These are phyloP conservation scores for Pomacea canaliculata DNA, from an alignment of 2,888 invertebrate species.

Conservation along the genomic window DNA sequence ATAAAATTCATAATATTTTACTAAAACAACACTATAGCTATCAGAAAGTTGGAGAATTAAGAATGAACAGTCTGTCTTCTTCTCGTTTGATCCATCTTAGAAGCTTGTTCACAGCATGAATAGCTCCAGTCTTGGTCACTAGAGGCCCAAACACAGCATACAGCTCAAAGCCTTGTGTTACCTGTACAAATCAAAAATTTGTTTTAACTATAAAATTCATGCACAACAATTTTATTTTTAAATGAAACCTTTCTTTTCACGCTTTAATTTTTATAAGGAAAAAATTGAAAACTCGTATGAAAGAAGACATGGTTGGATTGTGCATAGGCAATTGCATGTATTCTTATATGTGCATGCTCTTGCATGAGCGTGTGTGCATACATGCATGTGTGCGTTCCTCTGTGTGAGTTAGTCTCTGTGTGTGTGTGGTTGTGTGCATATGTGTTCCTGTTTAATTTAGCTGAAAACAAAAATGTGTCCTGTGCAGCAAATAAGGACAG, in stretches of 20 bases:
- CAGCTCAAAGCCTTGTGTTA: constrained; percentile 90
- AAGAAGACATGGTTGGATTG: no score
- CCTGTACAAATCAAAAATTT: constrained; percentile 72
- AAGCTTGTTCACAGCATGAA: constrained; percentile 87
- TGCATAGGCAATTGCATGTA: no score
- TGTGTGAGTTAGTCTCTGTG: neutral
- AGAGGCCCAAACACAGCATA: constrained; percentile 93
- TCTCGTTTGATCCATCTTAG: constrained; percentile 94
- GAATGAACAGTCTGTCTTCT: constrained; percentile 90
- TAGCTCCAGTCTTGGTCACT: constrained; percentile 86
- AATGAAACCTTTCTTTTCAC: no score
- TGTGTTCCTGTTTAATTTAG: neutral
- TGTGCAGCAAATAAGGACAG: neutral
- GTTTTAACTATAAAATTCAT: neutral
- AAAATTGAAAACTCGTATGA: no score
- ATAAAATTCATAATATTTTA: no score
- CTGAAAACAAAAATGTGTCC: no score
- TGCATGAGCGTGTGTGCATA: neutral
- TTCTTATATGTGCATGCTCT: no score
- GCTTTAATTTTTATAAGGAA: no score
- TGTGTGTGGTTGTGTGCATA: neutral
- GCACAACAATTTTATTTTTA: neutral
- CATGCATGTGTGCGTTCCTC: neutral
- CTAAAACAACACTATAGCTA: neutral
- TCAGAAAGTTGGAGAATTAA: constrained; percentile 76